Conservation (phyloP, 2,113 vertebrate species). For the Pyrgilauda ruficollis region DNA sequence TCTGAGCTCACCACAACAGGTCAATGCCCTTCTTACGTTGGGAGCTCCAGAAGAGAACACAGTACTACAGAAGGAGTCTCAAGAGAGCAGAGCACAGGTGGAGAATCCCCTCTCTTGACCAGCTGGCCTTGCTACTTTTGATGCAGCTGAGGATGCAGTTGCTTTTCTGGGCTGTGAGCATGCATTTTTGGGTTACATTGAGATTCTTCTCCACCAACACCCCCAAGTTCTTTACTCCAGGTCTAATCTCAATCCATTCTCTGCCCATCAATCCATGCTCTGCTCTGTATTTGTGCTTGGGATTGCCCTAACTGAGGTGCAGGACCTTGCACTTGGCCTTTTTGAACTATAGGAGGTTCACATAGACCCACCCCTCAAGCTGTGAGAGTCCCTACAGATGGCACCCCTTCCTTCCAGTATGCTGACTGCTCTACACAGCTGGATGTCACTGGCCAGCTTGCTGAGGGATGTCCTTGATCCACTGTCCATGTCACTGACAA, state of each 20-base stretch:
- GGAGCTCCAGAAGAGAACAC: not conserved
- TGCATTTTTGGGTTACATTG: not conserved
- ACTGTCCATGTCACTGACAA: not conserved
- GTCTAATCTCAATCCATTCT: not conserved
- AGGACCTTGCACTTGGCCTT: not conserved
- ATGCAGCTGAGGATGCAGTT: not conserved
- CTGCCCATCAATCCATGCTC: not conserved
- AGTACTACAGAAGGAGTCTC: not conserved
- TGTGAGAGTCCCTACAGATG: not conserved
- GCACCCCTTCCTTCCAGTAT: not conserved
- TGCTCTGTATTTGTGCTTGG: not conserved
- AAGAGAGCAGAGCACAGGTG: not conserved
- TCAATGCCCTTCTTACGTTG: accelerated
- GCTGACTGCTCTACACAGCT: not conserved
- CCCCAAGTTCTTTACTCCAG: not conserved
- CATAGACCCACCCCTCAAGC: not conserved
- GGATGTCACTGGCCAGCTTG: not conserved
- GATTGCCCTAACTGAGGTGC: not conserved
- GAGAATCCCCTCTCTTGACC: not conserved
- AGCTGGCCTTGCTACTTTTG: not conserved
- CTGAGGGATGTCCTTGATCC: not conserved
- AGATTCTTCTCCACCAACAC: not conserved
- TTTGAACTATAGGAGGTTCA: not conserved
- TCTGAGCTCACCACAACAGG: not conserved
- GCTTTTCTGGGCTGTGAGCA: not conserved